Base-by-base conservation (phyloP, 2,113 vertebrate species). In the Sylvietta virens region DNA sequence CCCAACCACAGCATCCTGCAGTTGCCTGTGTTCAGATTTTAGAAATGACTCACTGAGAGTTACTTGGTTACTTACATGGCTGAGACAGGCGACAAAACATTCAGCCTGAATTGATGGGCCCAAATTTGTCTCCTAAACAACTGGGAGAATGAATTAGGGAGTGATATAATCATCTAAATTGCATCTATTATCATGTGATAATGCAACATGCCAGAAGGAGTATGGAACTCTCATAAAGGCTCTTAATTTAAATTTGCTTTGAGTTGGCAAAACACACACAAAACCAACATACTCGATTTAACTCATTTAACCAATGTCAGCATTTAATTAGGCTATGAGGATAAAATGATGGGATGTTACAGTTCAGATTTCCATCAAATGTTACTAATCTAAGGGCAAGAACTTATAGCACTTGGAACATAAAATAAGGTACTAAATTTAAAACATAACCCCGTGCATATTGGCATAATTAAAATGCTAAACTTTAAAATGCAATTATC, bases 391-490 rank as follows among this genome's bases (percentile, higher is more conserved):
- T 67, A 86, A 37, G 83, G 45, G 53, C 74, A 95, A 95, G n/a
- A 91, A 74, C 60, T 95, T 92, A 91, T 33, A 86, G 31, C 86
- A 69, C 19, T 88, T 6, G 15, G 54, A 94, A 84, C 31, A 74
- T 89, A 96, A 97, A 97, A 86, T 85, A 94, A 90, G 9, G 10
- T 11, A 81, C 91, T 97, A 87, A 95, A 96, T 85, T 94, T 89
- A 96, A 96, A 97, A 91, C 92, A 86, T 39, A 78, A 39, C 45
- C 19, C 8, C 13, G 47, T 37, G 37, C 66, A 84, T 96, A 95
- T 78, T 86, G 78, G n/a, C 71, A 66, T 96, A 94, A 97, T 97
- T 96, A 96, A 94, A 89, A 85, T 74, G 47, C n/a, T 62, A 14
- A 30, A 76, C 79, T 95, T 97, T 87, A 86, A 95, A 95, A 94